A percentile compares a stretch with the other conserved stretches of the same genome.
phyloP scores from a whole-genome alignment of 2,113 vertebrate genomes.

The Phyllostomus discolor region DNA sequence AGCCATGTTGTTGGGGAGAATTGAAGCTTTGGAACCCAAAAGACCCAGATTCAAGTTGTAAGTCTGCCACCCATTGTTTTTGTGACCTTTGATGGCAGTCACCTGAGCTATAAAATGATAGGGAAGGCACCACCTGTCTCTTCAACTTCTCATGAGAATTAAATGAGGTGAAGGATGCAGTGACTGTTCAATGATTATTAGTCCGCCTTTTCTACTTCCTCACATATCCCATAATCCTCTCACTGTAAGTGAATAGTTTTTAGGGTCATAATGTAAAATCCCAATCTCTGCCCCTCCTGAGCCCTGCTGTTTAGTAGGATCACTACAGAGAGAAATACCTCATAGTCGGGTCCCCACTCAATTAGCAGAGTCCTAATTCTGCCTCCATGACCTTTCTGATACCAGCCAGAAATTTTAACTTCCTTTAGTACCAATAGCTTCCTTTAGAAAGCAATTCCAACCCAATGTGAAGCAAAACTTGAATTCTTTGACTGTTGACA shows the following conservation, averaged over 20 bases:
- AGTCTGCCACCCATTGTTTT: neutral
- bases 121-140: neutral
- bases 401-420: neutral
- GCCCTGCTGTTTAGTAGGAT: neutral
- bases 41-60: neutral
- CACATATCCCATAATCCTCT: neutral
- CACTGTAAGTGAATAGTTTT: neutral
- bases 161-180: neutral
- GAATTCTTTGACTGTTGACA: neutral
- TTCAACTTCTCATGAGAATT: neutral
- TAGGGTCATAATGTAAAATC: neutral
- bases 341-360: neutral
- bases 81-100: neutral
- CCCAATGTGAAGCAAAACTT: neutral
- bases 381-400: neutral
- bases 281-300: fast-evolving
- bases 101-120: neutral
- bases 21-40: neutral
- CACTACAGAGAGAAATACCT: neutral
- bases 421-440: neutral
- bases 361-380: neutral
- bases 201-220: neutral
- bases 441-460: neutral
- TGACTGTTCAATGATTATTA: neutral
- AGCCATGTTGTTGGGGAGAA: neutral